phyloP scores from a whole-genome alignment of 2,113 vertebrate genomes.

The Malurus alboscapulatus region DNA sequence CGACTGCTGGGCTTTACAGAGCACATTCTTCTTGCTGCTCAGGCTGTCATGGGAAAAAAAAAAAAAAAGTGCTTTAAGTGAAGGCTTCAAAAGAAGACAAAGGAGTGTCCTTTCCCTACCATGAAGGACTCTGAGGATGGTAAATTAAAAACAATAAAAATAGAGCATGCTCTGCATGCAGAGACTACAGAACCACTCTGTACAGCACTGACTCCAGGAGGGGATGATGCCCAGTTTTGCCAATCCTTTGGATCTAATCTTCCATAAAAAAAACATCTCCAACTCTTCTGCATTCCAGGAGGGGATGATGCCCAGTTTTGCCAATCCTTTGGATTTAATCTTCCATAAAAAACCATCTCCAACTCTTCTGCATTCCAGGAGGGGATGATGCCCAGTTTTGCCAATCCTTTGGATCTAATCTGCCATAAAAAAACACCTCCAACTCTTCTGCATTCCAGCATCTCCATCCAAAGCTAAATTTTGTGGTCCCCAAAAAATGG shows the following conservation, averaged over 20 bases:
- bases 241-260: neutral
- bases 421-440: neutral
- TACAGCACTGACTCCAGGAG: accelerated
- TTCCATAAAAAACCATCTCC: no score
- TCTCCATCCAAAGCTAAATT: neutral
- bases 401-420: neutral
- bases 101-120: neutral
- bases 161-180: neutral
- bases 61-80: neutral
- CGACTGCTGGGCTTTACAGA: neutral
- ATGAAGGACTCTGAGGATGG: neutral
- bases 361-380: no score
- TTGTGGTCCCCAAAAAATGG: accelerated
- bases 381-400: accelerated
- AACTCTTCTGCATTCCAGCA: neutral
- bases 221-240: accelerated
- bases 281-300: no score
- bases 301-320: no score
- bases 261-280: neutral
- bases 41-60: neutral
- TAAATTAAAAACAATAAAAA: neutral
- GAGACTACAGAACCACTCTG: neutral
- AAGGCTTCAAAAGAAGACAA: neutral
- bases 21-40: neutral
- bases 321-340: no score